These are phyloP conservation scores for Pseudoatta argentina DNA, from an alignment of 1,140 invertebrate genomes.

Conservation along the genomic window DNA sequence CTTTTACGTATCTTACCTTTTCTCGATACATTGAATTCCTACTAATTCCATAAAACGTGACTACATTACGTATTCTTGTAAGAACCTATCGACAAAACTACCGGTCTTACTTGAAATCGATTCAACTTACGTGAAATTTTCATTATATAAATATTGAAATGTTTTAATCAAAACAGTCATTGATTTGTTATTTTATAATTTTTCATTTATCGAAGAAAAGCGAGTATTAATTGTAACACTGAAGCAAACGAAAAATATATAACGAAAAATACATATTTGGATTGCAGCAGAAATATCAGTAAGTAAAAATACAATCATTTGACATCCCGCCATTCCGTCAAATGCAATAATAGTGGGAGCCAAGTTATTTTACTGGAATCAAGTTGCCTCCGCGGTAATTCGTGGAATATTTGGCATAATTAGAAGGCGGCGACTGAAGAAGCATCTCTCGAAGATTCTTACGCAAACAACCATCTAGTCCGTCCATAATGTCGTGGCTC, in stretches of 20 bases:
- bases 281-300: neutral
- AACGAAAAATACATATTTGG: neutral
- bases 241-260: neutral
- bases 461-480: slow-evolving; percentile 17
- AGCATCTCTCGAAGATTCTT: slow-evolving; percentile 29
- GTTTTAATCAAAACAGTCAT: neutral
- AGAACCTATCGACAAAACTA: neutral
- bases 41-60: slow-evolving; percentile 26
- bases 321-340: neutral
- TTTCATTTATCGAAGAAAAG: neutral
- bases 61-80: neutral
- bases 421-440: slow-evolving; percentile 12
- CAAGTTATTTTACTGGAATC: slow-evolving; percentile 22
- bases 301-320: neutral
- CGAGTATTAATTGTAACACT: neutral
- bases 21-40: slow-evolving; percentile 50
- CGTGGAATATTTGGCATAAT: slow-evolving; percentile 41
- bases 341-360: neutral
- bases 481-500: slow-evolving; percentile 27
- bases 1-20: slow-evolving; percentile 23
- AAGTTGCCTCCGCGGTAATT: slow-evolving; percentile 5
- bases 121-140: neutral
- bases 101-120: neutral
- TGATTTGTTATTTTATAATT: neutral
- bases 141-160: neutral